Evolutionary conservation across 2,888 invertebrate genomes (phyloP), one percentile per base, ranked within the genome.

Genomic region (Empis stercorea): DNA sequence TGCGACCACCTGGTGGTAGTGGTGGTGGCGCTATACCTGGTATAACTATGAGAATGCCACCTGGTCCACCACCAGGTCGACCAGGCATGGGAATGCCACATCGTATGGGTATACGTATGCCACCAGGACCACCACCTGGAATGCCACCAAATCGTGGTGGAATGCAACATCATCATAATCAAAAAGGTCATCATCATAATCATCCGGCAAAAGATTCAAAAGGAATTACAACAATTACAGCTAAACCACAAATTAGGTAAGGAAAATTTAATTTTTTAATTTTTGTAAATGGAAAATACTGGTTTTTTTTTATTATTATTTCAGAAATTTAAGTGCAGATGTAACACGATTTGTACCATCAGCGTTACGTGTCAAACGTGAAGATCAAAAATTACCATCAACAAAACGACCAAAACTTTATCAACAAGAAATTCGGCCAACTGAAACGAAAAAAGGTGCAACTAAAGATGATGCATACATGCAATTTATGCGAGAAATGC

Each of bases 401-500:
- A 47, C 34, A n/a, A 53, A 57, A 15, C 57, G 57, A 36, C 61
- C 66, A 0, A 79, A 75, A 56, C 73, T 76, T 13, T 74, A 76
- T 50, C 56, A 68, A 2, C 71, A 76, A 2, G 70, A 74, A 42
- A 73, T 73, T 48, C 73, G 71, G 51, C 66, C 66, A 49, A 53
- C 59, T 3, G 66, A 68, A 44, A 48, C 62, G 2, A 62, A 62
- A 43, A 62, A 64, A 43, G 73, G 72, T 51, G 70, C 74, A 16
- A 93, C 87, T 48, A 97, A 96, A 66, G 97, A 97, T 64, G 97
- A 97, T 64, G 97, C 96, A 11, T 99, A 99, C 61, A 86, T 93
- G 75, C 91, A 93, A 67, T 99, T 99, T 65, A 96, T 99, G 95
- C 85, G 85, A 65, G 97, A 99, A 73, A 94, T 99, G 92, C 86